These are phyloP conservation scores for Engystomops pustulosus DNA, from an alignment of 2,113 vertebrate genomes.

Conservation along the genomic window DNA sequence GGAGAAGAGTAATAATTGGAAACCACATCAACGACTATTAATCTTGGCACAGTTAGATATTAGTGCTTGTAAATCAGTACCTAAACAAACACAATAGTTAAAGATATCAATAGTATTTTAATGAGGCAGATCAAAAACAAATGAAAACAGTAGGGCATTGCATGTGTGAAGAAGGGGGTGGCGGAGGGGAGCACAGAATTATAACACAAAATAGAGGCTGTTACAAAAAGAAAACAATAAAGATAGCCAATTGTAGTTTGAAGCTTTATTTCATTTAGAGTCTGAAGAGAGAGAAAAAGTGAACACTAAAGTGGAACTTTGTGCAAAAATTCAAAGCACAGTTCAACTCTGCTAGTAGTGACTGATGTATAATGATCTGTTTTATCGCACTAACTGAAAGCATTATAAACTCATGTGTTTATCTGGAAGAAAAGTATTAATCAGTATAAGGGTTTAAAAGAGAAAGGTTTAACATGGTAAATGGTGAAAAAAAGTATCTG, in stretches of 20 bases:
- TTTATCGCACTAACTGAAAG: no score
- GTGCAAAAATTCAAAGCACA: background rate
- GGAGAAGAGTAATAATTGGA: slow-evolving; percentile 86
- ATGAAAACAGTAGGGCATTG: slow-evolving; percentile 81
- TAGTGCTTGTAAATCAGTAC: slow-evolving; percentile 87
- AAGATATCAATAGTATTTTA: slow-evolving; percentile 88
- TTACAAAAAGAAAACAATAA: slow-evolving; percentile 63
- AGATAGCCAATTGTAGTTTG: background rate
- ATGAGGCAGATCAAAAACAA: slow-evolving; percentile 91
- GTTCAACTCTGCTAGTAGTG: no score
- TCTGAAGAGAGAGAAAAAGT: background rate
- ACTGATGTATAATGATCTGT: no score
- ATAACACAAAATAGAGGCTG: slow-evolving; percentile 65
- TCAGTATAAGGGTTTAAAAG: no score
- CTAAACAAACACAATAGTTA: slow-evolving; percentile 87
- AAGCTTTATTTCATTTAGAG: background rate
- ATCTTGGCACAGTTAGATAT: slow-evolving; percentile 84
- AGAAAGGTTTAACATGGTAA: no score
- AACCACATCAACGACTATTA: slow-evolving; percentile 83
- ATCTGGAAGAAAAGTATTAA: no score
- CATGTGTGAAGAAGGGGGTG: slow-evolving; percentile 73
- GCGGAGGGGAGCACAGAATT: slow-evolving; percentile 59
- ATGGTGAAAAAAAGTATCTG: no score
- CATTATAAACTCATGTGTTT: no score
- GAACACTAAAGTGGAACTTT: background rate